Percentiles rank a stretch among this genome's conserved stretches.
These are phyloP conservation scores for Tenebrosternarchus preto DNA, from an alignment of 2,113 vertebrate species.

Conservation along the genomic window DNA sequence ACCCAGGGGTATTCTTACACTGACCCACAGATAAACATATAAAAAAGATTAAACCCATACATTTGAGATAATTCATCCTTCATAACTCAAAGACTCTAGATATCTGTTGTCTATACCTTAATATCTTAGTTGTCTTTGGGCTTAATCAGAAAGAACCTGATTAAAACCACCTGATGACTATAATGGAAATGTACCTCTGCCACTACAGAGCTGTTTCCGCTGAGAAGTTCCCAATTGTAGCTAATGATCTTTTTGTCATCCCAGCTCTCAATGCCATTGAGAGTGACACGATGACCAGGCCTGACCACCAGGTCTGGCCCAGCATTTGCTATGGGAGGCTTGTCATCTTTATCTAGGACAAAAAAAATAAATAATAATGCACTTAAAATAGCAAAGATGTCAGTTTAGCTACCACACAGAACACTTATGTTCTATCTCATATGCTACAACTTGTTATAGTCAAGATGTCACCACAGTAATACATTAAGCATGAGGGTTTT, in stretches of 20 bases:
- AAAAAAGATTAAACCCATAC: no score
- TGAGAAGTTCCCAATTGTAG: slow-evolving; percentile 78
- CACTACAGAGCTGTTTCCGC: slow-evolving; percentile 55
- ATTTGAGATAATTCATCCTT: no score
- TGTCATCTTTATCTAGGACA: slow-evolving; percentile 69
- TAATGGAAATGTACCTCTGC: slow-evolving; percentile 73
- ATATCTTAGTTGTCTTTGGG: no score
- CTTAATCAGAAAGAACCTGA: no score
- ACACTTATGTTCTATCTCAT: background rate
- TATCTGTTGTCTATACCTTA: no score
- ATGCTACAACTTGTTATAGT: no score
- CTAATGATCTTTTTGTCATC: slow-evolving; percentile 68
- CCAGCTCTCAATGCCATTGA: slow-evolving; percentile 78
- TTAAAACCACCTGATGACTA: no score
- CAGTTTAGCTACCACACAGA: background rate
- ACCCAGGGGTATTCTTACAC: no score
- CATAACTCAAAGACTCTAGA: no score
- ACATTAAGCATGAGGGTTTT: no score
- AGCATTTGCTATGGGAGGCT: slow-evolving; percentile 72
- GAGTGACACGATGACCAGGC: slow-evolving; percentile 69
- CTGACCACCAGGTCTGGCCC: slow-evolving; percentile 79
- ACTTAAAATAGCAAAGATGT: background rate
- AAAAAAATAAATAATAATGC: background rate
- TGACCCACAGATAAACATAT: no score
- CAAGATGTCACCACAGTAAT: no score